Evolutionary conservation across 2,888 invertebrate species (phyloP), one percentile per base, ranked within the genome.

Genomic region (Apamea monoglypha): DNA sequence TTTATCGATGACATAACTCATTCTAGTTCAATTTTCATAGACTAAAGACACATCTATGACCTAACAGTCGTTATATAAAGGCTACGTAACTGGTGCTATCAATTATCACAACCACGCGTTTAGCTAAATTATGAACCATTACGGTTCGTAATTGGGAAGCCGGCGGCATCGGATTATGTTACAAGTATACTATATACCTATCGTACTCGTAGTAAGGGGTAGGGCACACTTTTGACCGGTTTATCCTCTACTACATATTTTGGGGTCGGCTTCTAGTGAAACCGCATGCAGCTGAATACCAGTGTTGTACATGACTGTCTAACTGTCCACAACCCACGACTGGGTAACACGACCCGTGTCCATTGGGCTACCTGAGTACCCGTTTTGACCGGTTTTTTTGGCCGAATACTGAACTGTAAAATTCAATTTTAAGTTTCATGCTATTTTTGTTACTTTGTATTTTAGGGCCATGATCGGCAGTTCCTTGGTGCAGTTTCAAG

Each of bases 91-190:
- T 14, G 66, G 73, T 73, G 74, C 84, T 92, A 93, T 92, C 92
- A 92, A 92, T 92, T 92, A 93, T 88, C 87, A 71, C n/a, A 67
- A 84, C 72, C 75, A 74, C 84, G 88, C 91, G 88, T 93, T 91
- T 90, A 88, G 89, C 87, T 93, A 90, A 92, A 92, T 93, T 93
- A 93, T 92, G 92, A 91, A 86, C 91, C 91, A 93, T 93, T 92
- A 91, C 81, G 29, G 80, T 16, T 70, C 74, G 83, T 90, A 92
- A 92, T 92, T 91, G 91, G 87, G 83, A 79, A 81, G 56, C 83
- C 82, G 69, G 76, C 85, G 84, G 87, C 76, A 67, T 76, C 73
- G 83, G 91, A 91, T 91, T 91, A 92, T 87, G 89, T 90, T 89
- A 89, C 91, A 72, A 63, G 74, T 79, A 56, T 44, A 75, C 25